phyloP scores from a whole-genome alignment of 92 coral and sea anemone species.

The Siderastrea siderea region DNA sequence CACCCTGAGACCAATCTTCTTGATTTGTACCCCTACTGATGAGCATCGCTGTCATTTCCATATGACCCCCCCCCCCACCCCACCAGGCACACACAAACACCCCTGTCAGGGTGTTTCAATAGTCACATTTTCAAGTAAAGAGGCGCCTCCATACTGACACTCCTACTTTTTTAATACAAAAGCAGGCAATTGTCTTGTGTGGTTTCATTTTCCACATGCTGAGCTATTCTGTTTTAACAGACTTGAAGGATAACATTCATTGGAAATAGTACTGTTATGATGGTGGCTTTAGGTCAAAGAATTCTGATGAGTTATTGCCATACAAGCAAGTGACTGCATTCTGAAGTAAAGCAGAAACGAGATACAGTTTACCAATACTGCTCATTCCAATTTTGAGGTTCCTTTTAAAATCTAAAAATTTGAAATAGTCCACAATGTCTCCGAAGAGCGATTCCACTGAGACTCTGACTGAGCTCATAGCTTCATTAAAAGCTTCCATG shows the following conservation, averaged over 20 bases:
- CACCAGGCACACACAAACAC: too few species aligned
- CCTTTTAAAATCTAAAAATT: constrained; percentile 15
- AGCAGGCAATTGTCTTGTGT: constrained; percentile 29
- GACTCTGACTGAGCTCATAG: constrained; percentile 43
- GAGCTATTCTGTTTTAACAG: constrained; percentile 21
- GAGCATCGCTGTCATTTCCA: too few species aligned
- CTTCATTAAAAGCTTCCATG: constrained; percentile 37
- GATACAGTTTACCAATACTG: constrained; percentile 26
- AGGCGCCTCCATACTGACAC: too few species aligned
- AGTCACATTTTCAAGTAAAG: too few species aligned
- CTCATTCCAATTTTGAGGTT: constrained; percentile 36
- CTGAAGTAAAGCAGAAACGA: constrained; percentile 39
- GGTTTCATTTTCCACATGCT: constrained; percentile 32
- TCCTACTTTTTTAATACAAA: not conserved
- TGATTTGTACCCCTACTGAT: too few species aligned
- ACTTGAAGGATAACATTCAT: constrained; percentile 8
- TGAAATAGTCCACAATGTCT: constrained; percentile 38
- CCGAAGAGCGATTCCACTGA: constrained; percentile 54
- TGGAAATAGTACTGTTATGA: constrained; percentile 41
- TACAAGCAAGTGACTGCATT: constrained; percentile 47
- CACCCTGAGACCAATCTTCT: too few species aligned
- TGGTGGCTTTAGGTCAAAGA: constrained; percentile 47
- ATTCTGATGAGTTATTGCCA: constrained; percentile 46
- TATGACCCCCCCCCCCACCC: too few species aligned
- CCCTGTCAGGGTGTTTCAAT: too few species aligned